Evolutionary conservation across 2,113 vertebrate species (phyloP).

Genomic region (Trichechus manatus): DNA sequence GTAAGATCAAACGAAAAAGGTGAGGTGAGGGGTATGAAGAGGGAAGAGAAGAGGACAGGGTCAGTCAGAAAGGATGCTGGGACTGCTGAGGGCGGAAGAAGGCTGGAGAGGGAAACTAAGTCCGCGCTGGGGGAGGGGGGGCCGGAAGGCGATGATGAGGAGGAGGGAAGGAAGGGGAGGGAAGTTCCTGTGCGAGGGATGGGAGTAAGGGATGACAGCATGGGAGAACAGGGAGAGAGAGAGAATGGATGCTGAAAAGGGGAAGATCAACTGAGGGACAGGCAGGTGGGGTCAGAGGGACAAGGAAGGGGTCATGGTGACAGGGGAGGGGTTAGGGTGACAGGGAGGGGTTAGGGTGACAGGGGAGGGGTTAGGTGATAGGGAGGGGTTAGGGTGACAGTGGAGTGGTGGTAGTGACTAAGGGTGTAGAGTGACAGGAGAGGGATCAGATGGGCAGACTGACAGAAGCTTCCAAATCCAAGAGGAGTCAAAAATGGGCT

Average conservation of each 20-base stretch:
- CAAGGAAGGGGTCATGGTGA: neutral
- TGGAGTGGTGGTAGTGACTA: neutral
- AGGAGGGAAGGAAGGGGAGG: no score
- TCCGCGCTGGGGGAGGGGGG: neutral
- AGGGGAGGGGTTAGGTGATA: neutral
- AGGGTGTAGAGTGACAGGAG: neutral
- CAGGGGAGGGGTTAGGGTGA: neutral
- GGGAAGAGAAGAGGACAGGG: no score
- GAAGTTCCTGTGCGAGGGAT: neutral
- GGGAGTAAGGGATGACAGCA: neutral
- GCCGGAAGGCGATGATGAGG: accelerated
- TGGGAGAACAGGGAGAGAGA: neutral
- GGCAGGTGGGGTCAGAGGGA: neutral
- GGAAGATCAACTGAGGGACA: neutral
- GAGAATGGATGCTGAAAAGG: neutral
- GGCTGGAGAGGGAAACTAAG: neutral
- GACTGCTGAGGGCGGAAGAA: neutral
- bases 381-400: neutral
- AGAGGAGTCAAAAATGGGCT: neutral
- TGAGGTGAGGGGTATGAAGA: accelerated
- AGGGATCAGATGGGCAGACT: neutral
- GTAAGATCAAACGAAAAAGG: neutral
- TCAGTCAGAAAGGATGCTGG: neutral
- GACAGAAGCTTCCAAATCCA: neutral
- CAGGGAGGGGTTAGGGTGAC: neutral